phyloP scores from a whole-genome alignment of 1,140 invertebrate species.

The Danaus melanippus region DNA sequence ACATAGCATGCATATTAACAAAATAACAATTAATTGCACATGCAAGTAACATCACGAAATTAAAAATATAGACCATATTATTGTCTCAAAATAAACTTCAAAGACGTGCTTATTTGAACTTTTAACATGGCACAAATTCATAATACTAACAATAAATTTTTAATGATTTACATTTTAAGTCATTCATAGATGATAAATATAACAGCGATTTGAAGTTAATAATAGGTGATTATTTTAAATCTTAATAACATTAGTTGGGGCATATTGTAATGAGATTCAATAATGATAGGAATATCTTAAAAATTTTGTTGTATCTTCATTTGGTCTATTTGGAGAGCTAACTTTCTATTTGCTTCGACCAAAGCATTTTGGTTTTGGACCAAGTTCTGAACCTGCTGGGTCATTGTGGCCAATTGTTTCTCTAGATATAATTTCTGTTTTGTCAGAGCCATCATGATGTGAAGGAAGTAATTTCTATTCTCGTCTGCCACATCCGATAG shows the following conservation, averaged over 20 bases:
- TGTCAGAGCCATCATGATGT: constrained; percentile 62
- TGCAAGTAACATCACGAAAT: not conserved
- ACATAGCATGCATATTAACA: constrained; percentile 3
- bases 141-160: constrained; percentile 8
- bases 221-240: constrained; percentile 10
- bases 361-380: constrained; percentile 54
- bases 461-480: constrained; percentile 59
- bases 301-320: constrained; percentile 44
- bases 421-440: constrained; percentile 67
- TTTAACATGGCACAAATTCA: constrained; percentile 17
- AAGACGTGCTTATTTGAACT: constrained; percentile 2
- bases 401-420: constrained; percentile 51
- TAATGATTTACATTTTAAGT: constrained; percentile 9
- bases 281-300: not conserved
- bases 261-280: constrained; percentile 4
- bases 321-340: constrained; percentile 60
- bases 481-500: constrained; percentile 60
- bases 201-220: constrained; percentile 2
- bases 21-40: not conserved
- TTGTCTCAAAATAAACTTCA: constrained; percentile 10
- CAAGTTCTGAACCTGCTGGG: constrained; percentile 49
- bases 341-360: constrained; percentile 60
- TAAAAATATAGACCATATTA: constrained; percentile 3
- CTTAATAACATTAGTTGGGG: constrained; percentile 6
- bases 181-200: constrained; percentile 6